phyloP scores from a whole-genome alignment of 1,140 invertebrate genomes.

The Berghia stephanieae region DNA sequence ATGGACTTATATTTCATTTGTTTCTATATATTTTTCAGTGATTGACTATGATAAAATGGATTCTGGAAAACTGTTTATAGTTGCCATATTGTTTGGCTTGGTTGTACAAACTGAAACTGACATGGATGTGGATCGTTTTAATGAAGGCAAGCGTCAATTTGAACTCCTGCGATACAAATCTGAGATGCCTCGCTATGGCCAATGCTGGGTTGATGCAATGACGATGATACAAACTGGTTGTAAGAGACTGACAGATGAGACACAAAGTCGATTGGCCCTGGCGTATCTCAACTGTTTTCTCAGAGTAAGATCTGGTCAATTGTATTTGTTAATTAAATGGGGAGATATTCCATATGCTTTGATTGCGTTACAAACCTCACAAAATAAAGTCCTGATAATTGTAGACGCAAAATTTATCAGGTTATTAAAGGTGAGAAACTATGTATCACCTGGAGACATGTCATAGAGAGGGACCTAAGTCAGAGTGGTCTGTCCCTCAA shows the following conservation, averaged over 20 bases:
- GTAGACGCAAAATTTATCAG: too few species aligned
- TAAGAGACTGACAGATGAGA: conserved; percentile 71
- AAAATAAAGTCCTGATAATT: too few species aligned
- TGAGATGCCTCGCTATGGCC: conserved; percentile 70
- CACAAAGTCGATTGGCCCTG: conserved; percentile 73
- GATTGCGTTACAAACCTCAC: too few species aligned
- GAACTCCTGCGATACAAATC: conserved; percentile 50
- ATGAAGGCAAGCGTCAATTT: conserved; percentile 55
- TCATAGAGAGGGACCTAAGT: too few species aligned
- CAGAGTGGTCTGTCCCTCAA: too few species aligned
- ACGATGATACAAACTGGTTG: conserved; percentile 71
- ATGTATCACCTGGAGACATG: too few species aligned
- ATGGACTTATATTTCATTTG: background rate
- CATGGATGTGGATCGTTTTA: conserved; percentile 36
- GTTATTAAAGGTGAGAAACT: too few species aligned
- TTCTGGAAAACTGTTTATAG: background rate
- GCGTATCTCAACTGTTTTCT: conserved; percentile 77
- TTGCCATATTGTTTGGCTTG: background rate
- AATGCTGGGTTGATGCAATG: conserved; percentile 74
- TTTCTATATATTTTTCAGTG: background rate
- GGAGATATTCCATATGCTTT: too few species aligned
- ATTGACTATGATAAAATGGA: background rate
- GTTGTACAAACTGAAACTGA: background rate
- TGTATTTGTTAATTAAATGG: too few species aligned
- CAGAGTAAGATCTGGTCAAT: conserved; percentile 41